A percentile compares a stretch with the other conserved stretches of the same genome.
phyloP scores from a whole-genome alignment of 1,140 invertebrate genomes.

The Ips typographus region DNA sequence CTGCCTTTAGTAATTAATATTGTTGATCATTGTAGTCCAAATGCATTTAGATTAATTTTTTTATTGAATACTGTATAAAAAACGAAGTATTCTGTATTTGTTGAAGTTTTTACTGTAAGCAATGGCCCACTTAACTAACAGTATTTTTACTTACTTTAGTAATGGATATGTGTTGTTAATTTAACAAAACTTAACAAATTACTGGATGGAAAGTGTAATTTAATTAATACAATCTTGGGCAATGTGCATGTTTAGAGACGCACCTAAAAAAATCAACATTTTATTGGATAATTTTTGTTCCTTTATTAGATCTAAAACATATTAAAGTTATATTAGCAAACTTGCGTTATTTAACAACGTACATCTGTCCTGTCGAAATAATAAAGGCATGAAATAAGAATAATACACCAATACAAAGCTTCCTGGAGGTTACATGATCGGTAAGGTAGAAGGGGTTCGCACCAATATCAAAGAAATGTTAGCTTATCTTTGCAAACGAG shows the following conservation, averaged over 20 bases:
- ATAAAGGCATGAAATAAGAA: constrained; percentile 14
- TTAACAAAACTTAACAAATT: too few relatives aligned
- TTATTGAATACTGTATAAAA: too few relatives aligned
- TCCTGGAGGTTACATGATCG: constrained; percentile 35
- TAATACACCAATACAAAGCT: constrained; percentile 18
- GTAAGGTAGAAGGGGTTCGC: constrained; percentile 21
- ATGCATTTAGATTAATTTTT: too few relatives aligned
- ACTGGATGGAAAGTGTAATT: too few relatives aligned
- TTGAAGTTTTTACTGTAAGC: too few relatives aligned
- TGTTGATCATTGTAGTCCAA: too few relatives aligned
- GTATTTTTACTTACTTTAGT: too few relatives aligned
- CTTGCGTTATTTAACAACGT: constrained; percentile 19
- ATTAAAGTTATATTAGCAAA: constrained; percentile 7
- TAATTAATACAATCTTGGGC: background rate
- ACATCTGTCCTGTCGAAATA: constrained; percentile 20
- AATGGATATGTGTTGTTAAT: too few relatives aligned
- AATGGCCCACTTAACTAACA: too few relatives aligned
- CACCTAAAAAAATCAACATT: background rate
- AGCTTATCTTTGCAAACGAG: constrained; percentile 33
- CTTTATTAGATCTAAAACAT: background rate
- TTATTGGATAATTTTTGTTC: background rate
- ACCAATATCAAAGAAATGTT: constrained; percentile 41
- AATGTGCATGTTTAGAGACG: background rate
- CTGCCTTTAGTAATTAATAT: too few relatives aligned
- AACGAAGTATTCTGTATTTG: too few relatives aligned